Conservation (phyloP, 1,140 invertebrate genomes). For the Sinella curviseta region DNA sequence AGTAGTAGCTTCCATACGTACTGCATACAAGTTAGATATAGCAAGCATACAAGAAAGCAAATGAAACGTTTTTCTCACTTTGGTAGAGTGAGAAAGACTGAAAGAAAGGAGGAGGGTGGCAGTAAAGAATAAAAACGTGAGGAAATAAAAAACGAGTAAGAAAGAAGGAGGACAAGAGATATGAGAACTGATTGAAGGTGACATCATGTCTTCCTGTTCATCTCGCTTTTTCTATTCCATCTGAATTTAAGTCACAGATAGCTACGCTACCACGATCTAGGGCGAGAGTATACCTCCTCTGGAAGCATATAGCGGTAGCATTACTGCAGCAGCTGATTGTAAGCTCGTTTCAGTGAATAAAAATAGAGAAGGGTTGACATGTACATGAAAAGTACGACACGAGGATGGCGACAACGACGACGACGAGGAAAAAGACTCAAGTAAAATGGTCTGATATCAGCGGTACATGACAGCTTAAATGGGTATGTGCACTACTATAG, state of each 20-base stretch:
- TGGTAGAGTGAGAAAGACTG: not conserved
- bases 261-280: too few relatives aligned
- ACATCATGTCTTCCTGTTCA: constrained; percentile 14
- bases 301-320: not conserved
- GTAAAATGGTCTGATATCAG: not conserved
- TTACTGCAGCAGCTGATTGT: not conserved
- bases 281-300: too few relatives aligned
- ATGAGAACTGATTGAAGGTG: not conserved
- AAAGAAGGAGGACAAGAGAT: not conserved
- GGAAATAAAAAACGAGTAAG: not conserved
- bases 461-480: constrained; percentile 10
- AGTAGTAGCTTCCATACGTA: too few relatives aligned
- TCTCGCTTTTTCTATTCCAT: not conserved
- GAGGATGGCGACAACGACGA: too few relatives aligned
- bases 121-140: not conserved
- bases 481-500: not conserved
- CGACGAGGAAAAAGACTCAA: too few relatives aligned
- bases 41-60: not conserved
- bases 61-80: not conserved
- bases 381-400: not conserved
- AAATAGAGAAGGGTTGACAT: not conserved
- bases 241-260: not conserved
- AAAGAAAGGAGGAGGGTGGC: not conserved
- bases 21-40: too few relatives aligned
- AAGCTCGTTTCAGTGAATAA: not conserved